These are phyloP conservation scores for Eristalinus sepulchralis DNA, from an alignment of 2,888 invertebrate species.

Conservation along the genomic window DNA sequence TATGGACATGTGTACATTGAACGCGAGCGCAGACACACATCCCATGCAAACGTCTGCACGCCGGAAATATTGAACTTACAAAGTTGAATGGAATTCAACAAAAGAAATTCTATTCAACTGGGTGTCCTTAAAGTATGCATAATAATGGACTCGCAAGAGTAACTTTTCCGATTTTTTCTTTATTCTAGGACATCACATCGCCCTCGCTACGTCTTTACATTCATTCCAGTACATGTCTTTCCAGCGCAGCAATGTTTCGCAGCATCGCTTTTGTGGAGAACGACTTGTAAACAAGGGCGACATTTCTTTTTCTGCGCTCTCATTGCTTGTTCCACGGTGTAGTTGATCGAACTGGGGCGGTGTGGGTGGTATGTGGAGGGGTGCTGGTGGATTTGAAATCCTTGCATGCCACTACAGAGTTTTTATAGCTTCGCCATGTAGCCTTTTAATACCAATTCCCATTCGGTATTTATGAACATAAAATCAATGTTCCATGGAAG, in stretches of 20 bases:
- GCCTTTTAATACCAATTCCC: slow-evolving; percentile 69
- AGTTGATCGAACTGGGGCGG: neutral
- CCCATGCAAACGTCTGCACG: slow-evolving; percentile 11
- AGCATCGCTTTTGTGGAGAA: slow-evolving; percentile 24
- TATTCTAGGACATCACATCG: slow-evolving; percentile 26
- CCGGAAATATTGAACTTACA: slow-evolving; percentile 68
- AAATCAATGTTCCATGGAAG: slow-evolving; percentile 70
- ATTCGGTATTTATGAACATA: slow-evolving; percentile 70
- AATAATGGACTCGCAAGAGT: slow-evolving; percentile 63
- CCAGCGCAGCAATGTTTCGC: slow-evolving; percentile 36
- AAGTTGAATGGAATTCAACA: slow-evolving; percentile 69
- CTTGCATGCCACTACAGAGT: slow-evolving; percentile 63
- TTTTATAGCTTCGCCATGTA: slow-evolving; percentile 69
- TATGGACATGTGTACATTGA: neutral
- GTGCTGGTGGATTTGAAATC: slow-evolving; percentile 39
- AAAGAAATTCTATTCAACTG: slow-evolving; percentile 69
- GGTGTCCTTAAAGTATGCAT: slow-evolving; percentile 67
- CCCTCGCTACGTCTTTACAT: neutral
- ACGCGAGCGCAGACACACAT: neutral
- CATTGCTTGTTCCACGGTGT: neutral
- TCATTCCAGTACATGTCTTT: slow-evolving; percentile 17
- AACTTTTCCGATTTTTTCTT: slow-evolving; percentile 25
- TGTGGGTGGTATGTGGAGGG: neutral
- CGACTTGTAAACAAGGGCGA: slow-evolving; percentile 69
- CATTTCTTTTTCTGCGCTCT: slow-evolving; percentile 42